Evolutionary conservation across 1,140 invertebrate species (phyloP).

Genomic region (Drosophila micromelanica): DNA sequence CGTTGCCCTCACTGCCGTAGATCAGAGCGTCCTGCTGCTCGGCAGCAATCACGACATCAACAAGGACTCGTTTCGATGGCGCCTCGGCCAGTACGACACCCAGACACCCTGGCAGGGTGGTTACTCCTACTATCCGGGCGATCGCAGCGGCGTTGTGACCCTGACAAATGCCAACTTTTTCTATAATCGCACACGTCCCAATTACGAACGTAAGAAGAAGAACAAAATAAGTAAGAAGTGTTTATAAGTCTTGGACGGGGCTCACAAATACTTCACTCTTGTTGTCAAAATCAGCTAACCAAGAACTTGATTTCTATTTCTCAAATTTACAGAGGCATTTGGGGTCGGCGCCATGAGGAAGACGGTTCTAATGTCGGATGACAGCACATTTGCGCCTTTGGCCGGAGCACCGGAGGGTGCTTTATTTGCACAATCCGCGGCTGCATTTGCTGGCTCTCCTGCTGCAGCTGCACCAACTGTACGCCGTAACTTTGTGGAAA

Average conservation of each 20-base stretch:
- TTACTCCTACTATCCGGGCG: slow-evolving; percentile 75
- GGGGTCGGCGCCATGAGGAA: slow-evolving; percentile 43
- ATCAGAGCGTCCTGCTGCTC: slow-evolving; percentile 93
- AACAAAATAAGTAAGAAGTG: too few relatives aligned
- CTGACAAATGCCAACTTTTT: slow-evolving; percentile 78
- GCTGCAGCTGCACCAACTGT: slow-evolving; percentile 29
- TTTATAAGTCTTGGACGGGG: too few relatives aligned
- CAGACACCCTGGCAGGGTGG: slow-evolving; percentile 75
- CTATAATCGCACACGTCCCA: slow-evolving; percentile 67
- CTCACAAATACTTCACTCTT: not conserved
- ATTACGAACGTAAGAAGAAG: slow-evolving; percentile 36
- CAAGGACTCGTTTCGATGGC: slow-evolving; percentile 77
- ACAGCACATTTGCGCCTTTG: not conserved
- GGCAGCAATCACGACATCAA: slow-evolving; percentile 65
- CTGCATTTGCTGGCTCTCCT: not conserved
- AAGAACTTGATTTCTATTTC: not conserved
- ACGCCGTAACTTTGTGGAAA: slow-evolving; percentile 75
- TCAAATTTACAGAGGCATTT: slow-evolving; percentile 27
- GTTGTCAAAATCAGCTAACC: not conserved
- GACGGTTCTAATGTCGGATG: slow-evolving; percentile 15
- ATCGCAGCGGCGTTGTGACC: slow-evolving; percentile 70
- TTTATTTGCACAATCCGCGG: not conserved
- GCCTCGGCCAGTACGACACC: slow-evolving; percentile 70
- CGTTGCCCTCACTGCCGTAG: slow-evolving; percentile 92
- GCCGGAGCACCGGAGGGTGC: not conserved